These are phyloP conservation scores for Hydractinia symbiolongicarpus DNA, from an alignment of 30 jellyfish, hydroid and myxozoan genomes.

Conservation along the genomic window DNA sequence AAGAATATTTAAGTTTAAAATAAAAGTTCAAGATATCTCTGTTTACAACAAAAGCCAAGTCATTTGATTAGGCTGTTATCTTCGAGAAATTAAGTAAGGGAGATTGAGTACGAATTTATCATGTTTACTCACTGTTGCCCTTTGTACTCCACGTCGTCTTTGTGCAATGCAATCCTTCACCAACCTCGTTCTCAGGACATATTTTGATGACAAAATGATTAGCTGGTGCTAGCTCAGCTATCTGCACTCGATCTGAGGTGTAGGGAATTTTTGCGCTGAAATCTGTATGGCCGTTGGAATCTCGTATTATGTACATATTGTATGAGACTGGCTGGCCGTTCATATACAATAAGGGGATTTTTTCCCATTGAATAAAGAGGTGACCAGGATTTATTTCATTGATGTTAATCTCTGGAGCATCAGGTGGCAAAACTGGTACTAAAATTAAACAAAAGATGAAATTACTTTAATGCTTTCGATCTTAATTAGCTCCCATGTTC, in stretches of 20 bases:
- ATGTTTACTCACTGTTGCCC: neutral
- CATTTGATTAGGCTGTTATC: no score
- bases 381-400: neutral
- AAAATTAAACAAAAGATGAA: neutral
- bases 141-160: constrained; percentile 1
- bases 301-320: constrained; percentile 9
- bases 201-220: neutral
- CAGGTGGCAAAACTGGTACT: neutral
- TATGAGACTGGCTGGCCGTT: constrained; percentile 11
- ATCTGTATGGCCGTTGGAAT: neutral
- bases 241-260: neutral
- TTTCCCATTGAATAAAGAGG: constrained; percentile 5
- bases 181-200: constrained; percentile 17
- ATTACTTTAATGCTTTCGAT: no score
- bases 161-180: neutral
- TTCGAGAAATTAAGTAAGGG: no score
- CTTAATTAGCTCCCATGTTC: no score
- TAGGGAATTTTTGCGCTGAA: neutral
- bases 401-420: neutral
- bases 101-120: neutral
- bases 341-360: neutral
- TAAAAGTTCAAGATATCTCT: no score
- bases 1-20: no score
- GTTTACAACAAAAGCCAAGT: no score
- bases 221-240: neutral